Evolutionary conservation across 1,140 invertebrate species (phyloP), one percentile per base, ranked within the genome.

Genomic region (Aphis gossypii): DNA sequence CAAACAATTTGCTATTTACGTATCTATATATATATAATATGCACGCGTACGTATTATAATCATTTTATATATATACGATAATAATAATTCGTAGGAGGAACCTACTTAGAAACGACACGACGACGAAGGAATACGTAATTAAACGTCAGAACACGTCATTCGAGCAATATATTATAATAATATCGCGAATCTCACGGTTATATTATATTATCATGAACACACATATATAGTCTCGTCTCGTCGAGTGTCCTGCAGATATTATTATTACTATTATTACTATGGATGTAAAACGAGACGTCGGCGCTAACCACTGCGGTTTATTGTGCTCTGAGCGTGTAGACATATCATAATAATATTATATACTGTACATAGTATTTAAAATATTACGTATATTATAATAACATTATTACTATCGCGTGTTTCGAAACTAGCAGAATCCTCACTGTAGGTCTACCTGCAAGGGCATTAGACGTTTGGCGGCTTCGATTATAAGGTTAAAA

Each of bases 361-460:
- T 14, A n/a, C 30, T 68, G 35, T 30, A 11, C n/a, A n/a, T 51
- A 18, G 4, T 76, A 76, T 76, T 76, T 68, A 68, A 68, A 68
- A 68, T 11, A 60, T 30, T n/a, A 60, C 14, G 4, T 11, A 11
- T 30, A n/a, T n/a, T 20, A 35, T 76, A 76, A 76, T 76, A 76
- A 76, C 60, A n/a, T 76, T 76, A 76, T 76, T 76, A 76, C 6
- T n/a, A 76, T 76, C 60, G 60, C 60, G 60, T 76, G 60, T 76
- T 76, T 76, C 30, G 60, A 76, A n/a, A 76, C n/a, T 76, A 4
- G 60, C 60, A 76, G 60, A 76, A 76, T 76, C 60, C 60, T 76
- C 60, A 20, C 60, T 11, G 60, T 20, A 60, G 60, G 30, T 76
- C 30, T 76, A 76, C n/a, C n/a, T 0, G n/a, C 60, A 76, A 76